Conservation (phyloP, 2,113 vertebrate species). For the Indri indri region DNA sequence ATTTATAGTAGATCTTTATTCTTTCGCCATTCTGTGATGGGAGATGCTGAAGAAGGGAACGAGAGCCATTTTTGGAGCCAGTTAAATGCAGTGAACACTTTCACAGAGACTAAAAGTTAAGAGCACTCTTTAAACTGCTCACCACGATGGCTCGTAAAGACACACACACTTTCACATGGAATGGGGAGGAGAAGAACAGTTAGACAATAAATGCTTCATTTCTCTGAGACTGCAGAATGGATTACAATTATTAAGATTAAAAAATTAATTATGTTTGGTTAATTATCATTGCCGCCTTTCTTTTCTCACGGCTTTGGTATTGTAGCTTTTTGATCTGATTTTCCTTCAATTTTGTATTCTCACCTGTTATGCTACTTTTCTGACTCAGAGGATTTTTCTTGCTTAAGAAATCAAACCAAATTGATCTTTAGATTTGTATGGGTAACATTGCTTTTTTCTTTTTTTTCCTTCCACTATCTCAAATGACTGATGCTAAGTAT, state of each 20-base stretch:
- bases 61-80: background rate
- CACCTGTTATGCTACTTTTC: background rate
- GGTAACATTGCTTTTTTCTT: background rate
- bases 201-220: background rate
- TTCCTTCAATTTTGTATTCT: background rate
- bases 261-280: background rate
- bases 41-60: background rate
- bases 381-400: constrained; percentile 40
- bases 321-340: background rate
- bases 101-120: background rate
- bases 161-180: background rate
- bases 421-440: constrained; percentile 9
- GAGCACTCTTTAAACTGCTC: background rate
- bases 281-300: background rate
- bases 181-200: background rate
- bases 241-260: background rate
- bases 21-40: background rate
- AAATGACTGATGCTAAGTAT: background rate
- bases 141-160: fast-evolving
- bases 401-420: constrained; percentile 28
- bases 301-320: background rate
- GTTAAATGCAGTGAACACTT: background rate
- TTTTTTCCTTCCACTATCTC: background rate
- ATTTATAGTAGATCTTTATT: background rate
- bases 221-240: background rate